A percentile compares a stretch with the other conserved stretches of the same genome.
These are phyloP conservation scores for Phyllostomus hastatus DNA, from an alignment of 2,113 vertebrate species.

Conservation along the genomic window DNA sequence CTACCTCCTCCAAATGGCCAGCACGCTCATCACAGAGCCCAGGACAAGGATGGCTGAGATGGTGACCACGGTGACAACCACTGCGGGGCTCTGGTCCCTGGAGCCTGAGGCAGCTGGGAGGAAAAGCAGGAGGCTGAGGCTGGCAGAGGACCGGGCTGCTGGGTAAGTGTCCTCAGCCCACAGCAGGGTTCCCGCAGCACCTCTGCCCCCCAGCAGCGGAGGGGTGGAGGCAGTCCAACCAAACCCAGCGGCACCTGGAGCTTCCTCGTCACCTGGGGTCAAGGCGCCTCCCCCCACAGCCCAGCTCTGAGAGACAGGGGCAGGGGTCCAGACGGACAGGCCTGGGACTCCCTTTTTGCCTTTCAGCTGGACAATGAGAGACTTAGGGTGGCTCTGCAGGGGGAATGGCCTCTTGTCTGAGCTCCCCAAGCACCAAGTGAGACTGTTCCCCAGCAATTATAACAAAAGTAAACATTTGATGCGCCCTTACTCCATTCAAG, in stretches of 20 bases:
- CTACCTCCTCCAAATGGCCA: slow-evolving; percentile 74
- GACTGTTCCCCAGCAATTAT: not conserved
- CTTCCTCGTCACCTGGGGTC: not conserved
- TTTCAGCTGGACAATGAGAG: not conserved
- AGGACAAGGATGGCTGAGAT: slow-evolving; percentile 70
- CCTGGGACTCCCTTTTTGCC: not conserved
- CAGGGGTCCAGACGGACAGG: not conserved
- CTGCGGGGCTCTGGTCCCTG: slow-evolving; percentile 56
- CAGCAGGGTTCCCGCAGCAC: not conserved
- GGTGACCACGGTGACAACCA: slow-evolving; percentile 62
- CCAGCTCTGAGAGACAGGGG: not conserved
- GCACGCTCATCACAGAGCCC: slow-evolving; percentile 68
- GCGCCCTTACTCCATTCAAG: not conserved
- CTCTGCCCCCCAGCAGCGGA: not conserved
- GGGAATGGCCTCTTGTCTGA: not conserved
- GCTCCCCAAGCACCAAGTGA: not conserved
- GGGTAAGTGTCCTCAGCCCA: not conserved
- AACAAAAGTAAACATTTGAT: not conserved
- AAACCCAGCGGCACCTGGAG: too few species aligned
- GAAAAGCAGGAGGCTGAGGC: not conserved
- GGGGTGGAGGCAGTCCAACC: not conserved
- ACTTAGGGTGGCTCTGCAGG: not conserved
- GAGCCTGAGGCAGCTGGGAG: slow-evolving; percentile 52
- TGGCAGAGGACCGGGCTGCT: not conserved
- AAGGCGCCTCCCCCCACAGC: not conserved